Percentiles rank a stretch among this genome's conserved stretches.
Conservation (phyloP, 2,113 vertebrate species). For the Anseranas semipalmata region DNA sequence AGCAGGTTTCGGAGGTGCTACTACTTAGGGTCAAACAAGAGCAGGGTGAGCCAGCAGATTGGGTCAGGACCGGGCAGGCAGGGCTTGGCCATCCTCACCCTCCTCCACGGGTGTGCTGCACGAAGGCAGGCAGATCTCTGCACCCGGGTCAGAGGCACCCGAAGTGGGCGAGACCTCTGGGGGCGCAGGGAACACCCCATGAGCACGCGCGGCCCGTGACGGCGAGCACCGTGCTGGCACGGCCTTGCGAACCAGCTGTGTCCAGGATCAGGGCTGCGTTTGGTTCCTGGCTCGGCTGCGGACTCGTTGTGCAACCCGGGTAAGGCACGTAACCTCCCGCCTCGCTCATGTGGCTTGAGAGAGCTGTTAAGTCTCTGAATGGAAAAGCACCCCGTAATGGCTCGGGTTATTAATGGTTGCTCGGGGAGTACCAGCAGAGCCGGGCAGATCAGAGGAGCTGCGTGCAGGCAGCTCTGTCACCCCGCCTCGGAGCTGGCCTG, state of each 20-base stretch:
- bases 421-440: neutral
- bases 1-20: neutral
- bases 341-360: neutral
- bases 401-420: neutral
- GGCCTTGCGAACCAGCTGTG: neutral
- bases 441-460: neutral
- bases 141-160: neutral
- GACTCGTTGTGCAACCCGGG: accelerated
- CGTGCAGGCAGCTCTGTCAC: neutral
- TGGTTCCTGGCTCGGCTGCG: neutral
- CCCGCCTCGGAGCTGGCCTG: neutral
- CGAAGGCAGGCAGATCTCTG: neutral
- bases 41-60: neutral
- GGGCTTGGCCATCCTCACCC: neutral
- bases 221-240: accelerated
- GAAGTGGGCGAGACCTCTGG: accelerated
- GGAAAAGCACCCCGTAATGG: neutral
- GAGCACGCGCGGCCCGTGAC: neutral
- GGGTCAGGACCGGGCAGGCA: neutral
- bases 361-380: neutral
- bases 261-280: neutral
- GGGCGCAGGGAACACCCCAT: accelerated
- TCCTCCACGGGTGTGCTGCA: accelerated
- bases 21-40: neutral
- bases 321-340: neutral